Evolutionary conservation across 2,888 invertebrate species (phyloP), one percentile per base, ranked within the genome.

Genomic region (Dicycla oo): DNA sequence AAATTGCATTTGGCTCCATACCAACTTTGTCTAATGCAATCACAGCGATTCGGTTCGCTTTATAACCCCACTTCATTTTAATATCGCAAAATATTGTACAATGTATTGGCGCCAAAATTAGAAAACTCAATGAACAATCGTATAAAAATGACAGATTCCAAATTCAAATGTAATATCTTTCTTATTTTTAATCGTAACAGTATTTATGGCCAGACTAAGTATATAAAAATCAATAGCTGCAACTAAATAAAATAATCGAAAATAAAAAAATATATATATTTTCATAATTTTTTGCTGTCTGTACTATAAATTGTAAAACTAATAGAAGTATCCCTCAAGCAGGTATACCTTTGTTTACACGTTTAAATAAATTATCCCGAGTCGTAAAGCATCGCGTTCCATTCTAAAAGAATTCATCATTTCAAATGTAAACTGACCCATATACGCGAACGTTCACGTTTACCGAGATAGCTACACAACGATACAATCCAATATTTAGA

Each of bases 361-460:
- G 80, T 83, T 80, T 73, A 75, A 78, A 85, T 85, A 83, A 82
- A 85, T 83, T 79, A 85, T 76, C 56, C 47, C 40, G 23, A 45
- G 34, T 82, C 80, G 73, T 85, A 85, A 85, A 85, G 38, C 72
- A 75, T 66, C 13, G 43, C 69, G 78, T 75, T 75, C 74, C 65
- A 78, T 83, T 81, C 69, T 56, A 58, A 82, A 83, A 85, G 82
- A 85, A 85, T 85, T 67, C 85, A 85, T 85, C 85, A 85, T 80
- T 26, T 61, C 11, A 34, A 73, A 77, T 47, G 71, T 85, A 83
- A 82, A 82, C 85, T 85, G 78, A 85, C 85, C 85, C 70, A 85
- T 62, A 80, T 85, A 20, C 58, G 20, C 13, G 45, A 49, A 13
- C 53, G 10, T 23, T 8, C 53, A 40, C 47, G 60, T 30, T 56